Percentiles rank a stretch among this genome's conserved stretches.
Conservation (phyloP, 2,797 vertebrate species). For the Lophius americanus region DNA sequence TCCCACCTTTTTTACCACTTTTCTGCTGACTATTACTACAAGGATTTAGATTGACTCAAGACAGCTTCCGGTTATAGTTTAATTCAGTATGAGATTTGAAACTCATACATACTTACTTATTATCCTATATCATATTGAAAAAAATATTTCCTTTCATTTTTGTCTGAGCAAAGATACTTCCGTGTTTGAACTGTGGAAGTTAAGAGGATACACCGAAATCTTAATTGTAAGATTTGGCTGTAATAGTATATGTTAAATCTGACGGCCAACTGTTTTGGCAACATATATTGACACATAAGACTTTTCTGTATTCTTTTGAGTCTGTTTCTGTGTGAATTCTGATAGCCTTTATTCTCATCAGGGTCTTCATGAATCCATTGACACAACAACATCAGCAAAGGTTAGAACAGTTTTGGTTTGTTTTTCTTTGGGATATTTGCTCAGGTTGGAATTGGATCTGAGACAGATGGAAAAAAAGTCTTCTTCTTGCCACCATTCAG, state of each 20-base stretch:
- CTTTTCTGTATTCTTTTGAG: background rate
- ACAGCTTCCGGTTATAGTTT: slow-evolving; percentile 35
- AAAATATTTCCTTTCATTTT: slow-evolving; percentile 19
- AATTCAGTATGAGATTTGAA: slow-evolving; percentile 36
- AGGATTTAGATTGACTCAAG: slow-evolving; percentile 46
- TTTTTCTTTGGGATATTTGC: background rate
- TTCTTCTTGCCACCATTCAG: background rate
- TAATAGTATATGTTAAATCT: background rate
- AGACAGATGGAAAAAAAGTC: background rate
- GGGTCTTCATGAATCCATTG: background rate
- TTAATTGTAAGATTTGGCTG: background rate
- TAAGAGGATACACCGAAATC: background rate
- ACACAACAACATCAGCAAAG: background rate
- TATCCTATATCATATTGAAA: slow-evolving; percentile 20
- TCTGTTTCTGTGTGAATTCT: background rate
- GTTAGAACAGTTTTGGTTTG: background rate
- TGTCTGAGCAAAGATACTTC: slow-evolving; percentile 8
- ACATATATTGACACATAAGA: too few relatives aligned
- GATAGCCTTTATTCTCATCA: background rate
- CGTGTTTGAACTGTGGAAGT: slow-evolving; percentile 7
- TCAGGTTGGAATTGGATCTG: background rate
- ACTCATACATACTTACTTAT: slow-evolving; percentile 18
- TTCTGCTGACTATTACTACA: slow-evolving; percentile 50
- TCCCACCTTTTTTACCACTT: slow-evolving; percentile 47
- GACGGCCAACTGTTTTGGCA: too few relatives aligned